phyloP scores from a whole-genome alignment of 2,888 invertebrate genomes.

The Imbricaverruca yamaguchii region DNA sequence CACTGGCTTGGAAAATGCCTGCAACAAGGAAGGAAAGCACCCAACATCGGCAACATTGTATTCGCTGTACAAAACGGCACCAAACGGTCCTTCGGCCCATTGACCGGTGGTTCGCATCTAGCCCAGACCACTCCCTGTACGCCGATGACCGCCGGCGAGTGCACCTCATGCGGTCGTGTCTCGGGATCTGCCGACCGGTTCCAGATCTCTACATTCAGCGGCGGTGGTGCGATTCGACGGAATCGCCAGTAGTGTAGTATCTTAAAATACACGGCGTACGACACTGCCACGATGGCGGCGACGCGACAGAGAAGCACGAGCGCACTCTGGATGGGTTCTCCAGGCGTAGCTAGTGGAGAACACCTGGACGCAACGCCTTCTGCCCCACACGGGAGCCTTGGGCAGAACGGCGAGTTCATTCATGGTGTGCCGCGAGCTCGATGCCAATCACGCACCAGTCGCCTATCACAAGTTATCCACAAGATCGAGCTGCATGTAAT shows the following conservation, averaged over 20 bases:
- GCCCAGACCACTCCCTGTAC: not conserved
- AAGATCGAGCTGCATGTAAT: too few relatives aligned
- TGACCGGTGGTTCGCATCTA: not conserved
- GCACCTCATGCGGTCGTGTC: not conserved
- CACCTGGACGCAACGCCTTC: too few relatives aligned
- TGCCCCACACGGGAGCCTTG: too few relatives aligned
- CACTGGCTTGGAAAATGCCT: too few relatives aligned
- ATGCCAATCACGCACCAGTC: too few relatives aligned
- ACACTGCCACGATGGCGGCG: slow-evolving; percentile 58
- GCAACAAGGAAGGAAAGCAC: too few relatives aligned
- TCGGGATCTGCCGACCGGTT: not conserved
- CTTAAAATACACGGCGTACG: not conserved
- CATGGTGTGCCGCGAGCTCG: too few relatives aligned
- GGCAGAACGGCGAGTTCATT: too few relatives aligned
- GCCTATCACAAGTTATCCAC: too few relatives aligned
- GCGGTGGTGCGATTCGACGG: not conserved
- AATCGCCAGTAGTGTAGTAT: not conserved
- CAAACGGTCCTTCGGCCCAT: not conserved
- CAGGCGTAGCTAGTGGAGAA: too few relatives aligned
- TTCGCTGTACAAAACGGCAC: not conserved
- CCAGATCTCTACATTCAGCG: not conserved
- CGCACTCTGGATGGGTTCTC: too few relatives aligned
- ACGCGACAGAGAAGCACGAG: slow-evolving; percentile 60
- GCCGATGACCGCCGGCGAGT: not conserved
- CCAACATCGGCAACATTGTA: not conserved